Percentiles rank a stretch among this genome's conserved stretches.
phyloP scores from a whole-genome alignment of 1,140 invertebrate species.

The Trichogramma pretiosum region DNA sequence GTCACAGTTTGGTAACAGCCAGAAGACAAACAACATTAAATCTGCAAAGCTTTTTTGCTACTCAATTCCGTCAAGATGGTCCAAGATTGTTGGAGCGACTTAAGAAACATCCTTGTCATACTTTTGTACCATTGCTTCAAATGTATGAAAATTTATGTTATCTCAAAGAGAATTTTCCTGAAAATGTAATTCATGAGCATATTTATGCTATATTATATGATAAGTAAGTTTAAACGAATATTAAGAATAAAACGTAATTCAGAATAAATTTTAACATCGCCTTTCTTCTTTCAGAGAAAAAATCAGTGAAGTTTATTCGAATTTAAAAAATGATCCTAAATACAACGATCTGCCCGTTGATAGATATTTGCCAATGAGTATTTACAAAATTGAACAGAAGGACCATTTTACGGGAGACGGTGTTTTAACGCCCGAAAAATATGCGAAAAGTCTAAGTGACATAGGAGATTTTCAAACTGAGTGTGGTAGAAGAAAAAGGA shows the following conservation, averaged over 20 bases:
- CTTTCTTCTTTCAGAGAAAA: slow-evolving; percentile 14
- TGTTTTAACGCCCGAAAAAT: slow-evolving; percentile 22
- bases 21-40: slow-evolving; percentile 30
- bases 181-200: slow-evolving; percentile 46
- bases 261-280: neutral
- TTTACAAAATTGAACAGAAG: slow-evolving; percentile 33
- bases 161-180: slow-evolving; percentile 40
- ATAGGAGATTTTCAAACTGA: no score
- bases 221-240: slow-evolving; percentile 36
- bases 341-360: slow-evolving; percentile 14
- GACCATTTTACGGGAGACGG: slow-evolving; percentile 32
- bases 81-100: slow-evolving; percentile 35
- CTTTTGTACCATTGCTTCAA: slow-evolving; percentile 42
- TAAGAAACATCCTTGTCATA: slow-evolving; percentile 47
- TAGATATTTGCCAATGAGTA: slow-evolving; percentile 30
- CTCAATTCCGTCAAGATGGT: slow-evolving; percentile 26
- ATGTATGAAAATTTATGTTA: slow-evolving; percentile 43
- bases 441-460: neutral
- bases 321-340: slow-evolving; percentile 23
- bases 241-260: neutral
- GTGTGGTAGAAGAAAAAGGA: no score
- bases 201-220: slow-evolving; percentile 50
- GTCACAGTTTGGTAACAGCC: slow-evolving; percentile 19
- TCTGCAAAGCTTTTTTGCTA: slow-evolving; percentile 32
- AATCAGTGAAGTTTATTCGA: slow-evolving; percentile 21